Conservation (phyloP, 2,888 invertebrate genomes). For the Gisinianus flammeolus region DNA sequence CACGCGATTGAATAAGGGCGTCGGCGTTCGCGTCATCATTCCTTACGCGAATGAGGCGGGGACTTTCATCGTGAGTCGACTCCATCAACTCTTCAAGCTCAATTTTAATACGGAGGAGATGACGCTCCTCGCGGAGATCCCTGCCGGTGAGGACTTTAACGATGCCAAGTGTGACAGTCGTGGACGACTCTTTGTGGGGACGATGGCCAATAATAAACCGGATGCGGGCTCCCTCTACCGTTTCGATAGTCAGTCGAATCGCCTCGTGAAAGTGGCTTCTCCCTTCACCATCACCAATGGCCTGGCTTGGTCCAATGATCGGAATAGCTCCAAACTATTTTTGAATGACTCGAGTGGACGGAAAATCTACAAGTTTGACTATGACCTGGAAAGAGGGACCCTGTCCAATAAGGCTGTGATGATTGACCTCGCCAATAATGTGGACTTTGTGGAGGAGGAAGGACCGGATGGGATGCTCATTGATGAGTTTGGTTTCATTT, state of each 20-base stretch:
- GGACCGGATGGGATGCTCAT: constrained; percentile 36
- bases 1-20: neutral
- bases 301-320: constrained; percentile 33
- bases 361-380: constrained; percentile 37
- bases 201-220: neutral
- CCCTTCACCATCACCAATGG: constrained; percentile 35
- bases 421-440: constrained; percentile 12
- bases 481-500: constrained; percentile 29
- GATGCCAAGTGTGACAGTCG: constrained; percentile 35
- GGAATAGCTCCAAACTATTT: neutral
- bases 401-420: constrained; percentile 17
- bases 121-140: constrained; percentile 13
- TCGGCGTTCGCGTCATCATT: constrained; percentile 14
- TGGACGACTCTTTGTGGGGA: constrained; percentile 35
- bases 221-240: constrained; percentile 26
- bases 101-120: constrained; percentile 1
- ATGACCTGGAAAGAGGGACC: constrained; percentile 17
- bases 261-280: constrained; percentile 6
- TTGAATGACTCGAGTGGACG: constrained; percentile 33
- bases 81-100: constrained; percentile 16
- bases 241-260: constrained; percentile 18
- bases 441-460: constrained; percentile 29
- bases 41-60: constrained; percentile 22
- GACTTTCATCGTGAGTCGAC: constrained; percentile 3
- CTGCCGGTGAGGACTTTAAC: constrained; percentile 23